These are phyloP conservation scores for Oedothorax gibbosus DNA, from an alignment of 1,140 invertebrate genomes.

Conservation along the genomic window DNA sequence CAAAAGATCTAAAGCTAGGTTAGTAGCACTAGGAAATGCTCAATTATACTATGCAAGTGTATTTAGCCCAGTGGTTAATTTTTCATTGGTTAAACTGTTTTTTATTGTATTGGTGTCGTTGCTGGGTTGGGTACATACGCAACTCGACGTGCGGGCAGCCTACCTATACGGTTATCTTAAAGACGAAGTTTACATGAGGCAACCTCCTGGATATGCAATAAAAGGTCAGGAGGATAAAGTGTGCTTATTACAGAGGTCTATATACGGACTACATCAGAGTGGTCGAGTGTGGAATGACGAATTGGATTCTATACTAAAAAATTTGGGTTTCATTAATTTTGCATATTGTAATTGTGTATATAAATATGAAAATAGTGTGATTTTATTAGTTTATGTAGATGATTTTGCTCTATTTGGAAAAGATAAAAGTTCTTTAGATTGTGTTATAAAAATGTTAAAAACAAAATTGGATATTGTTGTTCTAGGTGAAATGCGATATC, in stretches of 20 bases:
- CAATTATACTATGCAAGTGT: not conserved
- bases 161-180: not conserved
- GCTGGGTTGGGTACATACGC: not conserved
- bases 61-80: constrained; percentile 14
- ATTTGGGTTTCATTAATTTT: no score
- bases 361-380: no score
- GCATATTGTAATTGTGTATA: no score
- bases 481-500: no score
- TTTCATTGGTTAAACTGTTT: not conserved
- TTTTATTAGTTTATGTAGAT: no score
- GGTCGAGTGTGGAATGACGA: not conserved
- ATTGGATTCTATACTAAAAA: no score
- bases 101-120: not conserved
- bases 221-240: not conserved
- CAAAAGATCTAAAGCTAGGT: constrained; percentile 11
- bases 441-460: no score
- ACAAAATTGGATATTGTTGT: no score
- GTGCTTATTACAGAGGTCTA: not conserved
- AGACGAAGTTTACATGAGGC: constrained; percentile 27
- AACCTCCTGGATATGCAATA: constrained; percentile 4
- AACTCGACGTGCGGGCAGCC: not conserved
- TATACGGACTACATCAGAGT: not conserved
- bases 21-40: not conserved
- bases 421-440: no score
- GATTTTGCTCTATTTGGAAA: no score